Percentiles rank a stretch among this genome's conserved stretches.
Evolutionary conservation across 2,113 vertebrate species (phyloP).

Genomic region (Dendropsophus ebraccatus): DNA sequence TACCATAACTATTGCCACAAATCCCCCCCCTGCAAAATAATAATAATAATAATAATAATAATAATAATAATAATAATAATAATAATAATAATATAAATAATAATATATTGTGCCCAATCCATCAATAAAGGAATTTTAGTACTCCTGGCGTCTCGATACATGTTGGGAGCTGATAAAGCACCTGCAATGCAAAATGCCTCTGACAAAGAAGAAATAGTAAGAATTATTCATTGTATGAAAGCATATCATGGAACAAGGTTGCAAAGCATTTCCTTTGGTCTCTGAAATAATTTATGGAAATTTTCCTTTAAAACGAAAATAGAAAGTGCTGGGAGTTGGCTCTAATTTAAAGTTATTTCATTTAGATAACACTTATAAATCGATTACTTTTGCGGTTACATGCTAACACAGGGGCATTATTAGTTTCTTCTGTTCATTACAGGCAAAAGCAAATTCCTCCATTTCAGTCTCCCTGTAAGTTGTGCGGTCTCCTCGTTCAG

Average conservation of each 20-base stretch:
- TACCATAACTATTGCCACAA: background rate
- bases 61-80: too few species aligned
- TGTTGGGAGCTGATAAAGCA: too few species aligned
- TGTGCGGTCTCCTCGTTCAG: background rate
- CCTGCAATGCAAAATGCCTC: too few species aligned
- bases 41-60: too few species aligned
- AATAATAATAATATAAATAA: too few species aligned
- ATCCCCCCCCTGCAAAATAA: too few species aligned
- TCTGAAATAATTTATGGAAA: background rate
- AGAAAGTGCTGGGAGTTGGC: background rate
- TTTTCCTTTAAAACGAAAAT: background rate
- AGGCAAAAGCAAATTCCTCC: background rate
- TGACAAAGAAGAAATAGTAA: background rate
- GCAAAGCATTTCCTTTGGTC: background rate
- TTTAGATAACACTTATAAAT: slow-evolving; percentile 3
- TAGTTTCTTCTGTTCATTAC: background rate
- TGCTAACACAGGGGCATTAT: background rate
- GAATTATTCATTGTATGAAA: background rate
- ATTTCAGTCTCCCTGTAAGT: background rate
- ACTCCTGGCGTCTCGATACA: too few species aligned
- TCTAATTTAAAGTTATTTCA: background rate
- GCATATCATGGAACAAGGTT: background rate
- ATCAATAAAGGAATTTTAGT: too few species aligned
- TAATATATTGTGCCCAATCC: too few species aligned
- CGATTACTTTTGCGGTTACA: background rate